phyloP scores from a whole-genome alignment of 2,797 vertebrate species.

The Sitta carolinensis region DNA sequence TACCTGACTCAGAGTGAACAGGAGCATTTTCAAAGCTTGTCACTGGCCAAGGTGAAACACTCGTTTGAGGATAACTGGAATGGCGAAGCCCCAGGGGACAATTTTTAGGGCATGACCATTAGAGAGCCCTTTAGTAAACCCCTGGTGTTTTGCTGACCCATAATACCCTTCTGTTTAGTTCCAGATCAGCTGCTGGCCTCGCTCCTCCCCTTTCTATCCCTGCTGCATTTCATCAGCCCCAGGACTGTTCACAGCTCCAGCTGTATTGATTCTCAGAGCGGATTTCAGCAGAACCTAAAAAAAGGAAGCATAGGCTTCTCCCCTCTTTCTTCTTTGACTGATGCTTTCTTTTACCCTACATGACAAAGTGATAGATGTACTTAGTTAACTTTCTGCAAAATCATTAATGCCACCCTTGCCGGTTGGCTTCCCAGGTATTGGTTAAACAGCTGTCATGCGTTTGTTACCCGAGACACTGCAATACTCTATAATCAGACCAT shows the following conservation, averaged over 20 bases:
- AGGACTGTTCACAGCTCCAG: constrained; percentile 6
- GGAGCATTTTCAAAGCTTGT: neutral
- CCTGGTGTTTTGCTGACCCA: neutral
- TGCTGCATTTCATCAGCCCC: constrained; percentile 52
- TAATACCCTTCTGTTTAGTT: neutral
- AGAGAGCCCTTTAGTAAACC: neutral
- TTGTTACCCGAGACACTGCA: constrained; percentile 56
- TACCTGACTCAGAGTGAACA: neutral
- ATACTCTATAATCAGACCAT: constrained; percentile 42
- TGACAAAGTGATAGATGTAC: constrained; percentile 79
- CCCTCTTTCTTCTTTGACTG: constrained; percentile 68
- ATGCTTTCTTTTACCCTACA: constrained; percentile 70
- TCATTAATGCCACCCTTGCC: constrained; percentile 71
- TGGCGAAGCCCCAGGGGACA: neutral
- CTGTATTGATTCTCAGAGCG: constrained; percentile 68
- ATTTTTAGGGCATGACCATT: neutral
- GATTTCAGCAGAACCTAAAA: constrained; percentile 58
- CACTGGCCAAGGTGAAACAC: neutral
- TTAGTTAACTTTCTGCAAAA: constrained; percentile 77
- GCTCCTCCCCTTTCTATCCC: neutral
- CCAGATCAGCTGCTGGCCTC: neutral
- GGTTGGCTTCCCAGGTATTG: constrained; percentile 60
- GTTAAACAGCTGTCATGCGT: constrained; percentile 61
- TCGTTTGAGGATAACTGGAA: neutral
- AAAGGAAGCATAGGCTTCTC: constrained; percentile 34